These are phyloP conservation scores for Parazoanthus darwini DNA, from an alignment of 92 coral and sea anemone species.

Conservation along the genomic window DNA sequence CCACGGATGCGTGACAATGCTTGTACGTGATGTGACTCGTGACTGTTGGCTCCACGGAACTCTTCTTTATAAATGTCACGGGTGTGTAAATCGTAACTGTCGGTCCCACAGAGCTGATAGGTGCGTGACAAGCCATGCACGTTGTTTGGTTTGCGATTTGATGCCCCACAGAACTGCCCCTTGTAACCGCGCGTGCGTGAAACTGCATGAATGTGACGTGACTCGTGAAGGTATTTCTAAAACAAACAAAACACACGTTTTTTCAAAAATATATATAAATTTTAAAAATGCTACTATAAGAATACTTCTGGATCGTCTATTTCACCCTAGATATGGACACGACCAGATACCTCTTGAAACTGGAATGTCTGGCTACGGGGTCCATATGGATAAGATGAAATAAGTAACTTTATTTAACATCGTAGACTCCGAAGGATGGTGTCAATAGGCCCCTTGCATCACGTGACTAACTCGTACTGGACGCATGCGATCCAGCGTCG, in stretches of 20 bases:
- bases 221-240: slow-evolving; percentile 40
- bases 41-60: neutral
- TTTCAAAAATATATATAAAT: too few relatives aligned
- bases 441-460: too few relatives aligned
- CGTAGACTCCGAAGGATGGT: too few relatives aligned
- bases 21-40: neutral
- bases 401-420: too few relatives aligned
- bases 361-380: too few relatives aligned
- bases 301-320: neutral
- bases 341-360: neutral
- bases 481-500: too few relatives aligned
- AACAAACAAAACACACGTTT: neutral
- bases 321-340: neutral
- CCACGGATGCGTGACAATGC: neutral
- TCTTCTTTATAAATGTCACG: neutral
- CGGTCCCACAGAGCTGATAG: slow-evolving; percentile 1
- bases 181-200: slow-evolving; percentile 37
- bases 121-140: neutral
- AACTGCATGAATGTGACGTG: slow-evolving; percentile 31
- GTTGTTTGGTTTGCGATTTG: neutral
- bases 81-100: neutral
- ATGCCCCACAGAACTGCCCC: slow-evolving; percentile 20
- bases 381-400: too few relatives aligned
- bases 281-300: too few relatives aligned
- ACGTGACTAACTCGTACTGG: too few relatives aligned